A percentile compares a stretch with the other conserved stretches of the same genome.
Evolutionary conservation across 2,113 vertebrate genomes (phyloP).

Genomic region (Guaruba guarouba): DNA sequence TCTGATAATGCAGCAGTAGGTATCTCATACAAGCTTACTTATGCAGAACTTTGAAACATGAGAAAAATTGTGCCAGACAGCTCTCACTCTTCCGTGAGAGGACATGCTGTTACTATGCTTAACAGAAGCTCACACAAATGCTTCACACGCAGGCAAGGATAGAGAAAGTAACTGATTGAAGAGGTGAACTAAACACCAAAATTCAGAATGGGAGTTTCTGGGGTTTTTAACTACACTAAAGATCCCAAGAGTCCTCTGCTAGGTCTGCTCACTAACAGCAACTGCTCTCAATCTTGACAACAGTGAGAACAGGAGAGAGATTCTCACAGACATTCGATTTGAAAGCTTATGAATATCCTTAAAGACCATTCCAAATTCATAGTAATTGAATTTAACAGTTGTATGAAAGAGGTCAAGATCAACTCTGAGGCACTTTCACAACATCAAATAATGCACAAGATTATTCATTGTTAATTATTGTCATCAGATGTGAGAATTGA

Average conservation of each 20-base stretch:
- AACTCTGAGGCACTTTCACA: not conserved
- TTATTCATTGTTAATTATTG: not conserved
- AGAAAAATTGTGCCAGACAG: not conserved
- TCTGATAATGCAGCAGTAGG: not conserved
- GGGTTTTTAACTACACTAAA: not conserved
- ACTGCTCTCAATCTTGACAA: not conserved
- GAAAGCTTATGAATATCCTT: not conserved
- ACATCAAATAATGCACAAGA: not conserved
- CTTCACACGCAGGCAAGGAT: not conserved
- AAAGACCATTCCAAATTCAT: not conserved
- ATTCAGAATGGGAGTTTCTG: not conserved
- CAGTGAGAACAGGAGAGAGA: not conserved
- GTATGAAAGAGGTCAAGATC: not conserved
- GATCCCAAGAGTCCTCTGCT: not conserved
- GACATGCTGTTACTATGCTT: not conserved
- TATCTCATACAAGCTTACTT: not conserved
- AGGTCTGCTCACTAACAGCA: not conserved
- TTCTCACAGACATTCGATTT: not conserved
- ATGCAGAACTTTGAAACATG: not conserved
- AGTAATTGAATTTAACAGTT: not conserved
- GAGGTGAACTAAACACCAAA: not conserved
- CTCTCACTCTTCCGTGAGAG: not conserved
- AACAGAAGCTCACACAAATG: not conserved
- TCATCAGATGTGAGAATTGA: not conserved
- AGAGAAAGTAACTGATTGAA: not conserved